Evolutionary conservation across 2,888 invertebrate species (phyloP).

Genomic region (Drosophila mulleri): DNA sequence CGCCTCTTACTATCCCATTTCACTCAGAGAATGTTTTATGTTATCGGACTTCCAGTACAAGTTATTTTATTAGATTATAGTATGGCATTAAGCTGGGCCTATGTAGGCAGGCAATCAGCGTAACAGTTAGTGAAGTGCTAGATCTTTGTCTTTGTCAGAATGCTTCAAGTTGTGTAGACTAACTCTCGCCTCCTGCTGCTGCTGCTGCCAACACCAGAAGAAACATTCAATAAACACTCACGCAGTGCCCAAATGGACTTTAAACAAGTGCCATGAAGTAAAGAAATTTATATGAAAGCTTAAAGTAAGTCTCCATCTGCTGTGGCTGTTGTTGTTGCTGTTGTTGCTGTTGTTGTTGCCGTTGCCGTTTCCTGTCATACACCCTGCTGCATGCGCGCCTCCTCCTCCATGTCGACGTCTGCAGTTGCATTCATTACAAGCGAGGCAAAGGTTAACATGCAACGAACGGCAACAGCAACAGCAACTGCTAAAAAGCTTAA

Average conservation of each 20-base stretch:
- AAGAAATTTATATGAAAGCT: constrained; percentile 76
- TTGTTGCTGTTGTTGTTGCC: background rate
- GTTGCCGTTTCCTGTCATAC: constrained; percentile 30
- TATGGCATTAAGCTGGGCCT: background rate
- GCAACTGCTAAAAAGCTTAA: constrained; percentile 78
- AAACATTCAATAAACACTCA: constrained; percentile 75
- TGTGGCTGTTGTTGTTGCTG: background rate
- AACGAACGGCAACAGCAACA: constrained; percentile 69
- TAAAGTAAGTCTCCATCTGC: constrained; percentile 71
- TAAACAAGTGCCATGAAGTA: constrained; percentile 78
- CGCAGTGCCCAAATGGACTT: constrained; percentile 78
- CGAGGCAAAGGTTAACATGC: constrained; percentile 79
- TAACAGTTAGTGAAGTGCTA: constrained; percentile 2
- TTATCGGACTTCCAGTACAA: background rate
- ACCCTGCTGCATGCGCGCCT: constrained; percentile 8
- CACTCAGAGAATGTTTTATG: background rate
- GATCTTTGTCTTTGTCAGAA: constrained; percentile 31
- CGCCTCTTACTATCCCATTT: background rate
- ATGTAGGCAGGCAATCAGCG: constrained; percentile 11
- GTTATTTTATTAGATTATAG: background rate
- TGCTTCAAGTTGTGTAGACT: constrained; percentile 11
- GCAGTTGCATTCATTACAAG: constrained; percentile 78
- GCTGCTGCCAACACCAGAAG: constrained; percentile 33
- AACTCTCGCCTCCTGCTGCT: background rate
- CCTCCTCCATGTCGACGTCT: constrained; percentile 28